A percentile compares a stretch with the other conserved stretches of the same genome.
Evolutionary conservation across 2,113 vertebrate genomes (phyloP).

Genomic region (Colossoma macropomum): DNA sequence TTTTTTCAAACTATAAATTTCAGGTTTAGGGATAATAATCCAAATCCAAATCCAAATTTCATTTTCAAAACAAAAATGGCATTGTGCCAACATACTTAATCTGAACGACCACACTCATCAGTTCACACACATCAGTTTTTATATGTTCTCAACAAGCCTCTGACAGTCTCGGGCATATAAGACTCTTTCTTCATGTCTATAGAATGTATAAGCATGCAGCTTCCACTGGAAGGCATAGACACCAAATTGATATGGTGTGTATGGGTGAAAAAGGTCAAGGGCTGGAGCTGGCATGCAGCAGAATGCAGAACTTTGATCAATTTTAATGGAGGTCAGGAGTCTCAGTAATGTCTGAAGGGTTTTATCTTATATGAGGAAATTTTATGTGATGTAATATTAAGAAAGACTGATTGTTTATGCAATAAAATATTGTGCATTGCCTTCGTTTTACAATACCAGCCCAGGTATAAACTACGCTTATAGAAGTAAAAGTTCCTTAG

Average conservation of each 20-base stretch:
- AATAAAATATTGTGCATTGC: neutral
- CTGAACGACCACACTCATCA: too few species aligned
- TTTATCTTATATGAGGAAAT: neutral
- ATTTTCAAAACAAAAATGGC: too few species aligned
- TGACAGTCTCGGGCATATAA: too few species aligned
- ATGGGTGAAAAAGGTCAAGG: slow-evolving; percentile 41
- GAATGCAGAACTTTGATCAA: slow-evolving; percentile 38
- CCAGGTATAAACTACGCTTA: neutral
- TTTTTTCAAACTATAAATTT: too few species aligned
- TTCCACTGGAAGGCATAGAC: neutral
- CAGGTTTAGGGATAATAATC: too few species aligned
- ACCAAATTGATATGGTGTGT: too few species aligned
- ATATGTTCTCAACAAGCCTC: too few species aligned
- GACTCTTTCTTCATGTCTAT: neutral
- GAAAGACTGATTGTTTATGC: neutral
- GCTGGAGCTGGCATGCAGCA: neutral
- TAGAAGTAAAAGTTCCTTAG: too few species aligned
- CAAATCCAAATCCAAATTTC: too few species aligned
- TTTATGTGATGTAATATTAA: neutral
- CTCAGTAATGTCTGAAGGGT: slow-evolving; percentile 2
- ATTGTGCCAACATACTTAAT: too few species aligned
- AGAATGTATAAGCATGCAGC: neutral
- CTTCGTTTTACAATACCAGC: neutral
- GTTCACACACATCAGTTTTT: too few species aligned
- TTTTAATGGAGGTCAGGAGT: slow-evolving; percentile 44